Evolutionary conservation across 2,797 vertebrate species (phyloP).

Genomic region (Manis javanica): DNA sequence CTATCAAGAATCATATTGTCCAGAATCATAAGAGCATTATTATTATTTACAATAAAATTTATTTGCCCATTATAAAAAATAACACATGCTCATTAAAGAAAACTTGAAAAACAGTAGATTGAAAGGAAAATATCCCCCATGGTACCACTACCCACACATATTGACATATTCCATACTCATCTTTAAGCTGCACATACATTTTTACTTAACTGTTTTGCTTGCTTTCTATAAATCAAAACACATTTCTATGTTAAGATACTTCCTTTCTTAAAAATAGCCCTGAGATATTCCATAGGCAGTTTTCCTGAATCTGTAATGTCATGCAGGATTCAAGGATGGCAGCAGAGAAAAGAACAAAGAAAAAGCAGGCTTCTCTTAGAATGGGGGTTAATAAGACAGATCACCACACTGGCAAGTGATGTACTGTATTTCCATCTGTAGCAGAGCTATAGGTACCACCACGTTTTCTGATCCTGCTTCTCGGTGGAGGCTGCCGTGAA

Average conservation of each 20-base stretch:
- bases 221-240: conserved; percentile 52
- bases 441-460: neutral
- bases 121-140: neutral
- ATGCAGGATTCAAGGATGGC: conserved; percentile 14
- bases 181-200: conserved; percentile 10
- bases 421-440: neutral
- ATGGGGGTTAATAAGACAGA: conserved; percentile 37
- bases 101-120: conserved; percentile 43
- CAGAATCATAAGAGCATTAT: conserved; percentile 32
- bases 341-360: conserved; percentile 61
- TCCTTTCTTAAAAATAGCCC: conserved; percentile 59
- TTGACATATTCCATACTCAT: neutral
- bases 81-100: conserved; percentile 37
- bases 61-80: conserved; percentile 48
- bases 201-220: neutral
- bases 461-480: neutral
- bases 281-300: conserved; percentile 8
- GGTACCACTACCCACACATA: neutral
- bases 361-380: conserved; percentile 20
- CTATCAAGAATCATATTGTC: conserved; percentile 19
- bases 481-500: neutral
- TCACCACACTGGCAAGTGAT: neutral
- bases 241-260: conserved; percentile 36
- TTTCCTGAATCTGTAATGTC: conserved; percentile 59
- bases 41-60: conserved; percentile 39